Evolutionary conservation across 2,113 vertebrate species (phyloP), one percentile per base, ranked within the genome.

Genomic region (Ageneiosus marmoratus): DNA sequence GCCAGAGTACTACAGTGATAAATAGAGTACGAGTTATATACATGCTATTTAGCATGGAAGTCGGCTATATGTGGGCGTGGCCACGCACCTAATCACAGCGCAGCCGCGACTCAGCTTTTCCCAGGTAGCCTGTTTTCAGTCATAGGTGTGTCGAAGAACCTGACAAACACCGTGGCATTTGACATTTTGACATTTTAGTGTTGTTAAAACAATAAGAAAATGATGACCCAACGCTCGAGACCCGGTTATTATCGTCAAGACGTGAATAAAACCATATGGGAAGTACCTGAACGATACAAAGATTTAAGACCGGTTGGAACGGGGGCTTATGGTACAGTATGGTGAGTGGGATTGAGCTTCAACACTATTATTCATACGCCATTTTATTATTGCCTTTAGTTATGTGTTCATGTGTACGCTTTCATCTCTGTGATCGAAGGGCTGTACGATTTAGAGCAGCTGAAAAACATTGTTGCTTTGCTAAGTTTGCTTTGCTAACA

Each of bases 271-370:
- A 98, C 95, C 0, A 80, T 91, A 27, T 99, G 97, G 97, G 96
- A 97, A 87, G 97, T 98, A 63, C 94, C 94, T 87, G 95, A 95
- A 16, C 92, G 95, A 89, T 99, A 98, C 93, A 93, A 90, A 69
- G 96, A 97, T 18, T 91, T 99, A 90, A 92, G 87, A 91, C 94
- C 96, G 84, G 95, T 97, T 90, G 97, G 97, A 55, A 96, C 97
- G 1, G 97, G 97, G 46, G 97, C 97, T 41, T 99, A 99, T 86
- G 97, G 97, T 81, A 96, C 96, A 3, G 97, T 98, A 1, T 98
- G 97, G 97, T 99, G 90, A 98, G 97, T 93, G 60, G 8, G 22
- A 16, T 44, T 76, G 55, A 8, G 24, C 16, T 80, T 70, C 34
- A 0, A 13, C 22, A 34, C 6, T 69, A 5, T 29, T 67, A 51